These are phyloP conservation scores for Chanos chanos DNA, from an alignment of 2,797 vertebrate species.

Conservation along the genomic window DNA sequence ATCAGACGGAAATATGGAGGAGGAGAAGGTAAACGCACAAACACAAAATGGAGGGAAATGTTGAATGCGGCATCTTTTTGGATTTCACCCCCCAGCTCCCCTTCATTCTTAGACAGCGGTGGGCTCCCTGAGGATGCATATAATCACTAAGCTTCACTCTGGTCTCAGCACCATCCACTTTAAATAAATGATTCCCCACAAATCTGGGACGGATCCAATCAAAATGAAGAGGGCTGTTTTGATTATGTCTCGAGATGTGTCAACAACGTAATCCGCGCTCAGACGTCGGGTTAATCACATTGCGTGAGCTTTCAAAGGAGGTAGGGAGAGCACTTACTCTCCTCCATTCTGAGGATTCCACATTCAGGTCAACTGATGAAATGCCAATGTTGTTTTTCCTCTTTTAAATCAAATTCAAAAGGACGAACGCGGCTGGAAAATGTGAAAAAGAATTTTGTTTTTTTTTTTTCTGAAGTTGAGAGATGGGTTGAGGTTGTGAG, in stretches of 20 bases:
- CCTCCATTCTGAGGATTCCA: too few relatives aligned
- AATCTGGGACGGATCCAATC: slow-evolving; percentile 44
- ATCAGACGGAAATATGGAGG: not conserved
- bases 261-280: slow-evolving; percentile 41
- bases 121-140: slow-evolving; percentile 15
- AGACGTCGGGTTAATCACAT: slow-evolving; percentile 37
- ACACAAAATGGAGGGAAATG: slow-evolving; percentile 15
- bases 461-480: too few relatives aligned
- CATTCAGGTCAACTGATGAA: too few relatives aligned
- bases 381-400: too few relatives aligned
- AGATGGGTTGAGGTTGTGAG: too few relatives aligned
- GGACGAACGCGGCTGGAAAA: too few relatives aligned
- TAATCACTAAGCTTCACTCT: slow-evolving; percentile 31
- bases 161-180: slow-evolving; percentile 32
- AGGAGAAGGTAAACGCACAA: slow-evolving; percentile 10
- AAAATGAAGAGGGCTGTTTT: slow-evolving; percentile 42
- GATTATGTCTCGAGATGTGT: slow-evolving; percentile 44
- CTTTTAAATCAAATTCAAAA: too few relatives aligned
- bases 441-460: too few relatives aligned
- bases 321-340: not conserved
- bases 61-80: slow-evolving; percentile 14
- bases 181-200: slow-evolving; percentile 30
- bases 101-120: not conserved
- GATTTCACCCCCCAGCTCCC: too few relatives aligned
- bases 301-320: slow-evolving; percentile 8